Evolutionary conservation across 2,888 invertebrate species (phyloP), one percentile per base, ranked within the genome.

Genomic region (Cybosia mesomella): DNA sequence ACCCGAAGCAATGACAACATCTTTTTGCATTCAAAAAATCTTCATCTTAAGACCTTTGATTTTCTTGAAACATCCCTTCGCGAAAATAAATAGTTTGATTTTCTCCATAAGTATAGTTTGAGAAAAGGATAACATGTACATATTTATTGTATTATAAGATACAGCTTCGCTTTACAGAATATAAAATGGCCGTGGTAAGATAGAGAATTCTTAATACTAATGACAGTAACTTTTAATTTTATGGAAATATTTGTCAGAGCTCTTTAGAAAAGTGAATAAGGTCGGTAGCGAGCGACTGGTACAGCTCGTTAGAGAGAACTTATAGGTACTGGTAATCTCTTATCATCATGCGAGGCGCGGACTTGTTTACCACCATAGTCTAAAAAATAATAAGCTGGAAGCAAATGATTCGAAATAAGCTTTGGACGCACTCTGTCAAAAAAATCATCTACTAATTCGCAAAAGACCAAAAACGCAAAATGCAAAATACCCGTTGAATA

Each of bases 1-100:
- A 83, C 81, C 74, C 79, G 76, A 72, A 71, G 72, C 65, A 80
- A 81, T 80, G 83, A 76, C 83, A 81, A 80, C 77, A 79, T 81
- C 83, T 84, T 79, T 85, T 84, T 81, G 77, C 76, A 81, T 79
- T 69, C 70, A 68, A 54, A 54, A 32, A 63, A 54, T 67, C 66
- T 70, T 39, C 60, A 59, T 72, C 70, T 74, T 63, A 70, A 81
- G 68, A 61, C 69, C 71, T 76, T 79, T 75, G 73, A 79, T 79
- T 79, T 68, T 73, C 73, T 53, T 53, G 9, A 62, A 71, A 9
- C 34, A 68, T 15, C 68, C 63, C 58, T 57, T 49, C 64, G 54
- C 34, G 5, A 39, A 57, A 55, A 55, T 10, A 66, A 57, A 57
- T 61, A 43, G 18, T 43, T 49, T 53, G 18, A 18, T 53, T 65